Evolutionary conservation across 2,797 vertebrate genomes (phyloP).

Genomic region (Malurus leucopterus): DNA sequence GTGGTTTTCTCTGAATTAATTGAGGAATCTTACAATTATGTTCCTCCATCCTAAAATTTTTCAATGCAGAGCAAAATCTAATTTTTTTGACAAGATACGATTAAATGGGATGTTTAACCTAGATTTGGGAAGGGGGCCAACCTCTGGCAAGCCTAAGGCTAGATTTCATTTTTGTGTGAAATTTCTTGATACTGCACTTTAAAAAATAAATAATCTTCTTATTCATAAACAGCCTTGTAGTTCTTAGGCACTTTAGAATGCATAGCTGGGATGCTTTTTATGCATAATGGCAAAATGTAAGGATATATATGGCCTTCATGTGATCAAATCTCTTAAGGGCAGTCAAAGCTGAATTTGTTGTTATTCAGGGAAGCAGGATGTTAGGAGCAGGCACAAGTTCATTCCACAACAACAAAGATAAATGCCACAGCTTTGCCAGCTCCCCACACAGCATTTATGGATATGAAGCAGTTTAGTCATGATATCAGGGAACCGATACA

Average conservation of each 20-base stretch:
- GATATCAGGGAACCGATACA: slow-evolving; percentile 56
- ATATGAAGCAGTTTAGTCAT: slow-evolving; percentile 60
- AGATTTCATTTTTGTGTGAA: background rate
- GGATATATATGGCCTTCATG: background rate
- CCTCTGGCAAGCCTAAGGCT: background rate
- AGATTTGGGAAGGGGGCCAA: background rate
- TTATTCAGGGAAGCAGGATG: background rate
- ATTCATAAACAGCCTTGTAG: background rate
- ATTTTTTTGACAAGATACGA: background rate
- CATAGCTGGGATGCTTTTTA: background rate
- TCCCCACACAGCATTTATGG: slow-evolving; percentile 56
- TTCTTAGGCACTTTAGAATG: background rate
- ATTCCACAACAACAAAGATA: slow-evolving; percentile 33
- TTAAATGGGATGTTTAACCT: background rate
- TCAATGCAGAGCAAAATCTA: fast-evolving
- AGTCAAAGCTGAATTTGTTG: background rate
- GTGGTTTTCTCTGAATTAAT: background rate
- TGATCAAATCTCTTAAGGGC: background rate
- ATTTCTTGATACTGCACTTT: background rate
- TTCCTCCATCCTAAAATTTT: background rate
- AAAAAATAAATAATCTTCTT: background rate
- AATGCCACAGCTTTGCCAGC: background rate
- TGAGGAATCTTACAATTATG: background rate
- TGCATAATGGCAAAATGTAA: background rate
- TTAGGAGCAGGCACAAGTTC: slow-evolving; percentile 33